These are phyloP conservation scores for Aporophyla lueneburgensis DNA, from an alignment of 2,888 invertebrate species.

Conservation along the genomic window DNA sequence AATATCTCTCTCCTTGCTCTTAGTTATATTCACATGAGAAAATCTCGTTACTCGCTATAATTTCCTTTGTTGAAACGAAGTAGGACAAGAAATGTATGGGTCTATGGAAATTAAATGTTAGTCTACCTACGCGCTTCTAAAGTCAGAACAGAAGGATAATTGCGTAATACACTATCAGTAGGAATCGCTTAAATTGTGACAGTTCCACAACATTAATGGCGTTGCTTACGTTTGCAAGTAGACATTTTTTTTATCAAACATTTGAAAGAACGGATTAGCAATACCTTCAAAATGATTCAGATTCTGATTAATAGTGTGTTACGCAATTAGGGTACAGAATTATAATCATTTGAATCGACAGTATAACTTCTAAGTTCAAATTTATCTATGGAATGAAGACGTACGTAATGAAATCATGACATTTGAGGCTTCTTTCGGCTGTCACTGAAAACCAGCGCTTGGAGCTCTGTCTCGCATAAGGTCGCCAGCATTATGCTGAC, in stretches of 20 bases:
- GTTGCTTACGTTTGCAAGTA: too few relatives aligned
- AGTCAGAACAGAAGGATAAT: background rate
- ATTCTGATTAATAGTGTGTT: too few relatives aligned
- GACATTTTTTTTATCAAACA: too few relatives aligned
- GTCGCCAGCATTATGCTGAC: too few relatives aligned
- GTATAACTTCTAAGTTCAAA: background rate
- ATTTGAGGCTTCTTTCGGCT: too few relatives aligned
- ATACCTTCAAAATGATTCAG: too few relatives aligned
- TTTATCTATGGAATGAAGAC: background rate
- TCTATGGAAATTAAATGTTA: background rate
- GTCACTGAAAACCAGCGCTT: too few relatives aligned
- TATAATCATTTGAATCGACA: background rate
- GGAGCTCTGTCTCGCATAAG: too few relatives aligned
- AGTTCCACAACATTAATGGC: too few relatives aligned
- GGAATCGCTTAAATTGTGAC: too few relatives aligned
- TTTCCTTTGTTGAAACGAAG: slow-evolving; percentile 2
- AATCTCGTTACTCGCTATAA: slow-evolving; percentile 1
- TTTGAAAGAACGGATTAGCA: too few relatives aligned
- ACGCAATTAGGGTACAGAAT: background rate
- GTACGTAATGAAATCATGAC: background rate
- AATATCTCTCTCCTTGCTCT: slow-evolving; percentile 16
- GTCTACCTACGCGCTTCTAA: background rate
- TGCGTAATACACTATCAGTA: too few relatives aligned
- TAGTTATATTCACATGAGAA: background rate
- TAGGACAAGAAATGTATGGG: background rate